phyloP scores from a whole-genome alignment of 2,797 vertebrate genomes.

The Somateria mollissima region DNA sequence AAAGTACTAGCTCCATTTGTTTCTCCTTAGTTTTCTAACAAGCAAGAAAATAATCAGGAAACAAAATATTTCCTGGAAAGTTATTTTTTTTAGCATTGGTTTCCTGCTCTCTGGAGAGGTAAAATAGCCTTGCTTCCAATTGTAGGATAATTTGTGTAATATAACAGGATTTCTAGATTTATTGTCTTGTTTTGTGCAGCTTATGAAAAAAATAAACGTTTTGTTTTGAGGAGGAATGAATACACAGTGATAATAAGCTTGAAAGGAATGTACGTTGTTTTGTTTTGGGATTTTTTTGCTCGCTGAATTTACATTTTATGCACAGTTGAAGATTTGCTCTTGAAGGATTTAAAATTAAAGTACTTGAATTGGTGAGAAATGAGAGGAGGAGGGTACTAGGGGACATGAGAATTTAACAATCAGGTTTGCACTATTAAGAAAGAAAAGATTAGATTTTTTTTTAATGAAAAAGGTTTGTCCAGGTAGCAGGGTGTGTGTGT shows the following conservation, averaged over 20 bases:
- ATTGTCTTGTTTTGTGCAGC: constrained; percentile 48
- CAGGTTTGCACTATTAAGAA: not conserved
- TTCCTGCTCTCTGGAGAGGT: constrained; percentile 35
- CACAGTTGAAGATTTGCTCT: not conserved
- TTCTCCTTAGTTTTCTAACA: not conserved
- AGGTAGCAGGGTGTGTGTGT: not conserved
- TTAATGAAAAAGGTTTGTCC: constrained; percentile 14
- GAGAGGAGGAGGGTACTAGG: not conserved
- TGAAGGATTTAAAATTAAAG: constrained; percentile 20
- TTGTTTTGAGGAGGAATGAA: constrained; percentile 5
- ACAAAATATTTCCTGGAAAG: constrained; percentile 47
- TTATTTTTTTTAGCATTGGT: constrained; percentile 50
- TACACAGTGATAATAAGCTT: not conserved
- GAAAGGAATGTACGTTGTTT: not conserved
- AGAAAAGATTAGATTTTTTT: constrained; percentile 27
- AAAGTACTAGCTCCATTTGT: not conserved
- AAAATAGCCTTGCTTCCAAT: constrained; percentile 57
- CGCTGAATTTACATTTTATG: constrained; percentile 37
- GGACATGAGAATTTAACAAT: constrained; percentile 9
- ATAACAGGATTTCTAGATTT: constrained; percentile 46
- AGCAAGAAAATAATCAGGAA: constrained; percentile 44
- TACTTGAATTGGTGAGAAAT: not conserved
- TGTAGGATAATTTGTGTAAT: constrained; percentile 58
- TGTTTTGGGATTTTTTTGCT: not conserved
- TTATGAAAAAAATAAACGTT: not conserved